These are phyloP conservation scores for Adineta ricciae DNA, from an alignment of 2,888 invertebrate genomes.

Conservation along the genomic window DNA sequence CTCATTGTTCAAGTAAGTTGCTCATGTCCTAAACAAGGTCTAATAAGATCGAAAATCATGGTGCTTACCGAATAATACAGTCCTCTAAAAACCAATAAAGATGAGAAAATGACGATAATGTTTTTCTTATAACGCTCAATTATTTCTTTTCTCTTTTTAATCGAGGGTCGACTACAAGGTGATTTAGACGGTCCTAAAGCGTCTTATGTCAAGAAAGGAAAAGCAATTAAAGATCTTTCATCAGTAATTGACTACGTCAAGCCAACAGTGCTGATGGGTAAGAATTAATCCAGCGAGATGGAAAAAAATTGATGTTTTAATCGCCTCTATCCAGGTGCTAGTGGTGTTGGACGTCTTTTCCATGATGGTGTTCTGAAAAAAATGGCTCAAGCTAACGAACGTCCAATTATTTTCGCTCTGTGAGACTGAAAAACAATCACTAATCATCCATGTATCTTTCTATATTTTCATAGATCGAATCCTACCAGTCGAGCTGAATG, in stretches of 20 bases:
- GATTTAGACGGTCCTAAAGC: conserved; percentile 22
- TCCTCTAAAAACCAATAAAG: too few species aligned
- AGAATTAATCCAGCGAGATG: not conserved
- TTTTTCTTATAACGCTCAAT: too few species aligned
- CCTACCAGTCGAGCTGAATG: conserved; percentile 96
- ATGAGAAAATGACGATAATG: too few species aligned
- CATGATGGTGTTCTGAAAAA: conserved; percentile 69
- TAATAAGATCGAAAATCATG: too few species aligned
- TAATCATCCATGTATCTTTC: too few species aligned
- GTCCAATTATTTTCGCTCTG: conserved; percentile 88
- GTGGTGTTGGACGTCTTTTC: conserved; percentile 83
- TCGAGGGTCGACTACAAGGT: not conserved
- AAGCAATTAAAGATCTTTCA: conserved; percentile 16
- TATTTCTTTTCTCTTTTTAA: not conserved
- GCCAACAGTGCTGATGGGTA: conserved; percentile 20
- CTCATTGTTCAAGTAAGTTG: conserved; percentile 10
- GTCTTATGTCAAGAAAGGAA: conserved; percentile 1
- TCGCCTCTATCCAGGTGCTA: conserved; percentile 60
- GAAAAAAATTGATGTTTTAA: not conserved
- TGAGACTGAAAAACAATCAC: too few species aligned
- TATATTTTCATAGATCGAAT: conserved; percentile 61
- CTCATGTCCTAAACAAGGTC: not conserved
- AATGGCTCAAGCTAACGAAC: conserved; percentile 72
- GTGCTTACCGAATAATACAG: too few species aligned
- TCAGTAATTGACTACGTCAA: conserved; percentile 23